Conservation (phyloP, 2,797 vertebrate genomes). For the Trachops cirrhosus region DNA sequence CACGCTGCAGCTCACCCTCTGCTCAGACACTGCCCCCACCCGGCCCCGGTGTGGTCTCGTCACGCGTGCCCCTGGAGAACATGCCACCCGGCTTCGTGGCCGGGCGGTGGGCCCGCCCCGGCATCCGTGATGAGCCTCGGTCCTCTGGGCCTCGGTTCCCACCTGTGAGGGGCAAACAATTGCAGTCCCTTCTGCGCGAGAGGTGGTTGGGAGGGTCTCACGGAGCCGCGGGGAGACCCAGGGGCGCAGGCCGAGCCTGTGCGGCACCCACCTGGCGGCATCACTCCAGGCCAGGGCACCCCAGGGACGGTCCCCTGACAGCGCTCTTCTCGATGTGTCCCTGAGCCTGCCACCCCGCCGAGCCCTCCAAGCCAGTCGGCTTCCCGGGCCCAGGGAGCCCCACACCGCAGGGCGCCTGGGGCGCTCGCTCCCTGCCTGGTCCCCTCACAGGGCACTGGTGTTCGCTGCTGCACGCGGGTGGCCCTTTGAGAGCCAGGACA, state of each 20-base stretch:
- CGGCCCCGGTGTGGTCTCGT: background rate
- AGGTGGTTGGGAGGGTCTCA: too few relatives aligned
- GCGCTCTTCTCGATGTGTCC: background rate
- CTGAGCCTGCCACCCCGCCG: accelerated
- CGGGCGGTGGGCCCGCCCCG: too few relatives aligned
- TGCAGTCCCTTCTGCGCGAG: accelerated
- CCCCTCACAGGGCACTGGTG: background rate
- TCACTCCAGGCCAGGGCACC: background rate
- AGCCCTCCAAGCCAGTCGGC: background rate
- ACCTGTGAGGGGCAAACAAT: background rate
- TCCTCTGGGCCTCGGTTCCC: background rate
- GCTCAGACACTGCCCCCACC: background rate
- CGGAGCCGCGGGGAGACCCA: accelerated
- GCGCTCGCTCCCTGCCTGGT: background rate
- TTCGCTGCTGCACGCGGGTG: accelerated
- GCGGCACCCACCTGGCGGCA: background rate
- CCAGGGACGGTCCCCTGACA: accelerated
- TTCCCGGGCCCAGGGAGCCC: background rate
- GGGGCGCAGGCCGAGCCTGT: background rate
- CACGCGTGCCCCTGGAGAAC: background rate
- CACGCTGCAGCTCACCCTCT: accelerated
- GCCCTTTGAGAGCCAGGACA: accelerated
- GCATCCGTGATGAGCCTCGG: background rate
- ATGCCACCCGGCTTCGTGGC: too few relatives aligned
- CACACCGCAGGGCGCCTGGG: background rate